A percentile compares a stretch with the other conserved stretches of the same genome.
These are phyloP conservation scores for Microctenopoma steveboyesi DNA, from an alignment of 2,797 vertebrate species.

Conservation along the genomic window DNA sequence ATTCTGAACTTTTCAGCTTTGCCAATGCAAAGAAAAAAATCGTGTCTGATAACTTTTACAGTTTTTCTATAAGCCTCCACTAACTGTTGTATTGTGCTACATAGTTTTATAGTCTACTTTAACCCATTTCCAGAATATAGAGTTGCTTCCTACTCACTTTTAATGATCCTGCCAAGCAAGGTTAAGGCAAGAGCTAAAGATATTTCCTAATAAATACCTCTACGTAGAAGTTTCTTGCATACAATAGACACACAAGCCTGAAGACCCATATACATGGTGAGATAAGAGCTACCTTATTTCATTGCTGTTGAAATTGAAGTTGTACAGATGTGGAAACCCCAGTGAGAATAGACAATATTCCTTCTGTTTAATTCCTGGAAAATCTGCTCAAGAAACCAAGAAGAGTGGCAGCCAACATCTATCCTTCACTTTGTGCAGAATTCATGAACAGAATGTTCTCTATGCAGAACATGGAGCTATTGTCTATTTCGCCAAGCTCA, in stretches of 20 bases:
- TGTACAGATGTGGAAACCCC: constrained; percentile 66
- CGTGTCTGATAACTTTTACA: neutral
- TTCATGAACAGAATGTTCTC: constrained; percentile 71
- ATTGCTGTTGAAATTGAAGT: constrained; percentile 60
- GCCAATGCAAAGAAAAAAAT: neutral
- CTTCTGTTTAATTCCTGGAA: constrained; percentile 76
- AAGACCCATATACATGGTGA: constrained; percentile 66
- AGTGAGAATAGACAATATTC: constrained; percentile 71
- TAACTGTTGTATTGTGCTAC: neutral
- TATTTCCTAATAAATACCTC: constrained; percentile 71
- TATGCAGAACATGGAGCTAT: constrained; percentile 69
- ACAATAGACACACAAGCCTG: constrained; percentile 52
- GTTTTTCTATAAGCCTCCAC: neutral
- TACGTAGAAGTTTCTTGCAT: constrained; percentile 49
- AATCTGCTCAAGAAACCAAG: constrained; percentile 72
- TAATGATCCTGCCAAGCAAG: constrained; percentile 44
- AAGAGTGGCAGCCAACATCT: constrained; percentile 65
- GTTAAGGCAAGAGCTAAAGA: constrained; percentile 47
- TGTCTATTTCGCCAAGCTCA: constrained; percentile 70
- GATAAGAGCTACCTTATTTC: constrained; percentile 73
- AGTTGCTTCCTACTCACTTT: constrained; percentile 26
- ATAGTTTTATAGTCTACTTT: constrained; percentile 4
- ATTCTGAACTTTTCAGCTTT: constrained; percentile 1
- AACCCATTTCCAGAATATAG: constrained; percentile 14
- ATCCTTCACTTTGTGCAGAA: constrained; percentile 63